Conservation (phyloP, 2,888 invertebrate genomes). For the Sialis fuliginosa region DNA sequence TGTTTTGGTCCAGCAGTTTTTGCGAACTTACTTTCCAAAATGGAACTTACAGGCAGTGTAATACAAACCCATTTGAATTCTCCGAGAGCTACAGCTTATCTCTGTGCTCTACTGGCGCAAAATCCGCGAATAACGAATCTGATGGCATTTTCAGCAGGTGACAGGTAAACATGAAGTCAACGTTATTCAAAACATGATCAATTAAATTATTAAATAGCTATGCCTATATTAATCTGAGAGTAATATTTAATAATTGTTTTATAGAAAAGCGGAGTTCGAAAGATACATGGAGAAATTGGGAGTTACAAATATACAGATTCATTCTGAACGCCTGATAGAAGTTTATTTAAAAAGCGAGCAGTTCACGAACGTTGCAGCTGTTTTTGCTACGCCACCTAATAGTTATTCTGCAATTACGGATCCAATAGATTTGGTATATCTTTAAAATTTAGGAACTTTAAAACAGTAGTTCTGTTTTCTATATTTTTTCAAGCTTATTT, state of each 20-base stretch:
- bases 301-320: slow-evolving; percentile 35
- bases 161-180: slow-evolving; percentile 12
- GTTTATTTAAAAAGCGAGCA: slow-evolving; percentile 30
- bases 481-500: too few species aligned
- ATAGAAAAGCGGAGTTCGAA: slow-evolving; percentile 46
- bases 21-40: slow-evolving; percentile 44
- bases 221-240: neutral
- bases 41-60: slow-evolving; percentile 51
- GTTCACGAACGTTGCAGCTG: slow-evolving; percentile 40
- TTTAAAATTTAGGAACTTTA: neutral
- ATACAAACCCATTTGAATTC: slow-evolving; percentile 66
- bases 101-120: slow-evolving; percentile 45
- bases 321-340: slow-evolving; percentile 31
- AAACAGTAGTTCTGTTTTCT: neutral
- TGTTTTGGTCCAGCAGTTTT: slow-evolving; percentile 65
- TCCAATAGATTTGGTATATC: slow-evolving; percentile 50
- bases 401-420: slow-evolving; percentile 65
- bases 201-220: too few species aligned
- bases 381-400: slow-evolving; percentile 61
- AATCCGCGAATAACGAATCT: slow-evolving; percentile 39
- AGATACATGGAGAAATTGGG: slow-evolving; percentile 49
- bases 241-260: slow-evolving; percentile 5
- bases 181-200: neutral
- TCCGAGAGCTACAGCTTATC: slow-evolving; percentile 60
- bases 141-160: slow-evolving; percentile 41